These are phyloP conservation scores for Pollachius pollachius DNA, from an alignment of 2,113 vertebrate species.

Conservation along the genomic window DNA sequence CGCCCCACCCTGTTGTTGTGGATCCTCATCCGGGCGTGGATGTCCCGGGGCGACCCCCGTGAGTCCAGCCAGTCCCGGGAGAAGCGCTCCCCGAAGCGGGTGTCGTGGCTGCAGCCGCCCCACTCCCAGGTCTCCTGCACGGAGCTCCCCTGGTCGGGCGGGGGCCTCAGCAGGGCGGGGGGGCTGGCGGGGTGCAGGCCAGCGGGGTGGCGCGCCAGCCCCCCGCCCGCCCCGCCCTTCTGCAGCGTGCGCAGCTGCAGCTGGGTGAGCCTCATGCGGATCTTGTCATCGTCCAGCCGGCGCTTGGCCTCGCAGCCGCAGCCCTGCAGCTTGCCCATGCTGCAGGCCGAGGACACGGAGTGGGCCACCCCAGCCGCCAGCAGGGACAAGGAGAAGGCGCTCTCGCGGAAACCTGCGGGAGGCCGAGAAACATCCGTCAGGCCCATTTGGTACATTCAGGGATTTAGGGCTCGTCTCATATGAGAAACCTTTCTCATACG, in stretches of 20 bases:
- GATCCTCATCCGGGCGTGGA: slow-evolving; percentile 88
- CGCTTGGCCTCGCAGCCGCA: slow-evolving; percentile 86
- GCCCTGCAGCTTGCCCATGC: slow-evolving; percentile 86
- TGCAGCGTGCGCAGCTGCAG: slow-evolving; percentile 84
- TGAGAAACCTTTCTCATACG: not conserved
- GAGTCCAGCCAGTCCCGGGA: slow-evolving; percentile 88
- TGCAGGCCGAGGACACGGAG: slow-evolving; percentile 89
- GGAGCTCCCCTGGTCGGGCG: slow-evolving; percentile 73
- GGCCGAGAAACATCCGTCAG: slow-evolving; percentile 12
- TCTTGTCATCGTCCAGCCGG: slow-evolving; percentile 81
- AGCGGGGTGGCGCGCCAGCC: slow-evolving; percentile 64
- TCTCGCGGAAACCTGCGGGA: slow-evolving; percentile 85
- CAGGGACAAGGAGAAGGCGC: slow-evolving; percentile 88
- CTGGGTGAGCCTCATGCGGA: slow-evolving; percentile 84
- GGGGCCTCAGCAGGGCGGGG: slow-evolving; percentile 71
- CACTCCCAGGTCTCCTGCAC: slow-evolving; percentile 92
- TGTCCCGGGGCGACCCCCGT: slow-evolving; percentile 83
- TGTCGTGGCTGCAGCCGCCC: slow-evolving; percentile 89
- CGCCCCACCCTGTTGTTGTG: slow-evolving; percentile 89
- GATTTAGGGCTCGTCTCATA: not conserved
- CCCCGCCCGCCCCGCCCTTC: slow-evolving; percentile 67
- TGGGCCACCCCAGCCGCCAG: slow-evolving; percentile 90
- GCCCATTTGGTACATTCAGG: not conserved
- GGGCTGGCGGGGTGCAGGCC: slow-evolving; percentile 63
- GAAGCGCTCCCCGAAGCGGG: slow-evolving; percentile 87